phyloP scores from a whole-genome alignment of 1,140 invertebrate species.

The Eupeodes corollae region DNA sequence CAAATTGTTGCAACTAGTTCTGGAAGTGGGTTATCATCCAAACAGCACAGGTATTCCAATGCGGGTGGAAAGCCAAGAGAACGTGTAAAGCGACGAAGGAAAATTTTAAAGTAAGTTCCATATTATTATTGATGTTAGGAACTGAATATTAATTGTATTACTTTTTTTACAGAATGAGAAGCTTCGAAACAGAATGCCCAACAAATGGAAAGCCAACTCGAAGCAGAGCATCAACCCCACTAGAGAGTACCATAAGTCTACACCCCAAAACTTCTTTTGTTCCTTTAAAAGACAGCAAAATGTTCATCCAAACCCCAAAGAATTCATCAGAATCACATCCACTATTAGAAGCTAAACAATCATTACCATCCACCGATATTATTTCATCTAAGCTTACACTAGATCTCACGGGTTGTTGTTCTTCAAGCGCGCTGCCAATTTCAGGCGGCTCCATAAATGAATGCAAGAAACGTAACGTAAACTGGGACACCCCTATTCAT shows the following conservation, averaged over 20 bases:
- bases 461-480: conserved; percentile 32
- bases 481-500: conserved; percentile 33
- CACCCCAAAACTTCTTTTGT: no score
- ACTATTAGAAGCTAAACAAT: no score
- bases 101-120: conserved; percentile 31
- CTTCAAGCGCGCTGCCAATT: not conserved
- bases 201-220: no score
- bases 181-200: no score
- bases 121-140: no score
- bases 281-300: no score
- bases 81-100: conserved; percentile 25
- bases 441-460: not conserved
- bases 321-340: no score
- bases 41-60: conserved; percentile 30
- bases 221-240: no score
- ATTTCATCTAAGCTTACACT: conserved; percentile 1
- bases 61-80: conserved; percentile 29
- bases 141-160: no score
- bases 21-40: conserved; percentile 27
- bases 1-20: conserved; percentile 73
- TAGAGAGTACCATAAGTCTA: no score
- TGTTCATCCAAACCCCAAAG: no score
- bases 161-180: no score
- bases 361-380: not conserved
- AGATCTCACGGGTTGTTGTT: conserved; percentile 7